A percentile compares a stretch with the other conserved stretches of the same genome.
Evolutionary conservation across 1,140 invertebrate species (phyloP).

Genomic region (Caenorhabditis remanei): DNA sequence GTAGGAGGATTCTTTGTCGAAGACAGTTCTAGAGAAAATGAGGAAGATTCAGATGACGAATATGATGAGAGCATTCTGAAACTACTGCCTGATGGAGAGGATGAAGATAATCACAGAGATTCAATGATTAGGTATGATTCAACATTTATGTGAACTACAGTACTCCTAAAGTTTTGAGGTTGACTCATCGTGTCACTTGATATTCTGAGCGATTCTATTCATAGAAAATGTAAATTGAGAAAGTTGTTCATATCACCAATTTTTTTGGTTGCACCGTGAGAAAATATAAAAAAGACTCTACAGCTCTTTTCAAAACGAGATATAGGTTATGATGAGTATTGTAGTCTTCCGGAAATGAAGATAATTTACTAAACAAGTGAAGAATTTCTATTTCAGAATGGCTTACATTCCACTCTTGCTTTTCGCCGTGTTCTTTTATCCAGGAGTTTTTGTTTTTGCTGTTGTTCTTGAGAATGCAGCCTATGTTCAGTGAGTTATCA

Average conservation of each 20-base stretch:
- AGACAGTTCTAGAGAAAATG: not conserved
- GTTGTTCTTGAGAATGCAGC: not conserved
- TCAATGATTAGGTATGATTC: not conserved
- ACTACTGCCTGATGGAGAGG: not conserved
- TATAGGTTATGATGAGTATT: no score
- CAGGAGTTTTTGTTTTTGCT: not conserved
- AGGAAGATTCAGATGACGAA: not conserved
- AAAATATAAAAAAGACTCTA: no score
- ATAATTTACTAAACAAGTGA: no score
- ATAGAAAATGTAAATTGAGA: no score
- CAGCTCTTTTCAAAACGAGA: no score
- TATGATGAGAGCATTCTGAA: not conserved
- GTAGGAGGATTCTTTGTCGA: not conserved
- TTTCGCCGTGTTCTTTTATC: not conserved
- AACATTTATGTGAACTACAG: not conserved
- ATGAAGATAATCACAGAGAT: slow-evolving; percentile 34
- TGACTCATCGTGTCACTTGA: not conserved
- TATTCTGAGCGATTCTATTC: no score
- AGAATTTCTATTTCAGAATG: not conserved
- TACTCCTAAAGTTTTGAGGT: not conserved
- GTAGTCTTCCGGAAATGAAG: no score
- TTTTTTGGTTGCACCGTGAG: no score
- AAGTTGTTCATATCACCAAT: no score
- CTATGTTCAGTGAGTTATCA: not conserved
- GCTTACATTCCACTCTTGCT: not conserved